Percentiles rank a stretch among this genome's conserved stretches.
Evolutionary conservation across 1,140 invertebrate genomes (phyloP).

Genomic region (Eueides isabella): DNA sequence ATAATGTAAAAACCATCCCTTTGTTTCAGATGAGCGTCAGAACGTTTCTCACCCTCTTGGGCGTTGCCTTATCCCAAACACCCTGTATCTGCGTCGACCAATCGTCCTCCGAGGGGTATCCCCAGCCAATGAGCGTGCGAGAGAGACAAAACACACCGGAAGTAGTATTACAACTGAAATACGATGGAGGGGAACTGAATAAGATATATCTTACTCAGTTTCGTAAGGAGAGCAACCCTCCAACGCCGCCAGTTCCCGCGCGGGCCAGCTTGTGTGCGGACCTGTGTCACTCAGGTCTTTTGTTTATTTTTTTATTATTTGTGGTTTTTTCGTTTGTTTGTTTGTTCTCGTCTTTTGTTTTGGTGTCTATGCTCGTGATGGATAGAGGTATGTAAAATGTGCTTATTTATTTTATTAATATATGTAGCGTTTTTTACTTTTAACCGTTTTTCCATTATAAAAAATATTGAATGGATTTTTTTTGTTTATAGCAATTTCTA

Average conservation of each 20-base stretch:
- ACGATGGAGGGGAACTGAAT: conserved; percentile 68
- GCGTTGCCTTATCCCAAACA: conserved; percentile 47
- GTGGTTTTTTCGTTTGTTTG: conserved; percentile 37
- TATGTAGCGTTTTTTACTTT: neutral
- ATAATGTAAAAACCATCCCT: conserved; percentile 2
- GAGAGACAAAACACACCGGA: conserved; percentile 58
- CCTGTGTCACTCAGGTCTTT: conserved; percentile 70
- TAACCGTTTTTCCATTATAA: too few species aligned
- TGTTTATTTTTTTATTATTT: conserved; percentile 46
- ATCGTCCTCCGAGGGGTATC: conserved; percentile 38
- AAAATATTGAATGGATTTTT: too few species aligned
- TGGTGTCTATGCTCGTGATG: conserved; percentile 26
- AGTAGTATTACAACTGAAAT: conserved; percentile 73
- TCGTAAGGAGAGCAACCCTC: conserved; percentile 47
- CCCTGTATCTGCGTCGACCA: conserved; percentile 41
- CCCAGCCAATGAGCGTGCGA: conserved; percentile 50
- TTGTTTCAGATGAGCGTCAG: conserved; percentile 56
- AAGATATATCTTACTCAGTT: conserved; percentile 77
- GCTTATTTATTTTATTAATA: conserved; percentile 15
- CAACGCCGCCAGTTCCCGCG: conserved; percentile 57
- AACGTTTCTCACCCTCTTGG: conserved; percentile 57
- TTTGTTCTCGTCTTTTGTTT: conserved; percentile 39
- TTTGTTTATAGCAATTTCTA: too few species aligned
- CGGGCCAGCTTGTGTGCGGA: conserved; percentile 62
- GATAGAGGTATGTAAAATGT: conserved; percentile 19